phyloP scores from a whole-genome alignment of 1,140 invertebrate genomes.

The Habropoda laboriosa region DNA sequence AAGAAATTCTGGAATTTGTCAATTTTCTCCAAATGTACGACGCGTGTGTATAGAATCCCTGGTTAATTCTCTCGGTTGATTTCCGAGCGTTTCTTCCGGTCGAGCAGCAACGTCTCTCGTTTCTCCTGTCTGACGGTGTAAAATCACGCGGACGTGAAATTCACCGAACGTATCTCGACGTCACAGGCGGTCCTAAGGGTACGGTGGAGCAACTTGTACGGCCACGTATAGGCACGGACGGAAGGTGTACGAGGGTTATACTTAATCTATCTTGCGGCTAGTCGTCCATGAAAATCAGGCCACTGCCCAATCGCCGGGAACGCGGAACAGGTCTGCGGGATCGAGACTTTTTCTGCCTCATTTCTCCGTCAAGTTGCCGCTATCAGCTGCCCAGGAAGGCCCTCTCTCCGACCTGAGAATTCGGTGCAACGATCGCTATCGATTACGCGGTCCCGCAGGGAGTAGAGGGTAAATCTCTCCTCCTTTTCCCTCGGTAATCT shows the following conservation, averaged over 20 bases:
- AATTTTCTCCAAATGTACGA: too few species aligned
- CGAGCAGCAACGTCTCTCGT: neutral
- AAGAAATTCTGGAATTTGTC: too few species aligned
- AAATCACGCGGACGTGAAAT: conserved; percentile 36
- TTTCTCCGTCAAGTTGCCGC: conserved; percentile 40
- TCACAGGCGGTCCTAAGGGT: neutral
- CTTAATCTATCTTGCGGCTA: conserved; percentile 51
- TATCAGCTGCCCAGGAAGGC: conserved; percentile 9
- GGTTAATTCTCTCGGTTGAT: neutral
- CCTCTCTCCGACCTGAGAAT: neutral
- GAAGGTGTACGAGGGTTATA: conserved; percentile 32
- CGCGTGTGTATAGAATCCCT: too few species aligned
- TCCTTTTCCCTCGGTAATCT: too few species aligned
- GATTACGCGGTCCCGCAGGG: too few species aligned
- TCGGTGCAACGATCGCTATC: conserved; percentile 10
- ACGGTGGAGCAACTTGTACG: neutral
- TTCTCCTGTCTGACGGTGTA: neutral
- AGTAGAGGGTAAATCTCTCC: too few species aligned
- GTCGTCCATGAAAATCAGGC: conserved; percentile 64
- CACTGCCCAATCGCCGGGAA: conserved; percentile 62
- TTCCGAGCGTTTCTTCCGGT: neutral
- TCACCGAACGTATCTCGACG: conserved; percentile 2
- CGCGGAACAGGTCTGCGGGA: conserved; percentile 42
- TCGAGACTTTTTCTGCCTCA: conserved; percentile 51
- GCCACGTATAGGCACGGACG: neutral